Percentiles rank a stretch among this genome's conserved stretches.
phyloP scores from a whole-genome alignment of 2,797 vertebrate species.

The Platyrinchus mystaceus region DNA sequence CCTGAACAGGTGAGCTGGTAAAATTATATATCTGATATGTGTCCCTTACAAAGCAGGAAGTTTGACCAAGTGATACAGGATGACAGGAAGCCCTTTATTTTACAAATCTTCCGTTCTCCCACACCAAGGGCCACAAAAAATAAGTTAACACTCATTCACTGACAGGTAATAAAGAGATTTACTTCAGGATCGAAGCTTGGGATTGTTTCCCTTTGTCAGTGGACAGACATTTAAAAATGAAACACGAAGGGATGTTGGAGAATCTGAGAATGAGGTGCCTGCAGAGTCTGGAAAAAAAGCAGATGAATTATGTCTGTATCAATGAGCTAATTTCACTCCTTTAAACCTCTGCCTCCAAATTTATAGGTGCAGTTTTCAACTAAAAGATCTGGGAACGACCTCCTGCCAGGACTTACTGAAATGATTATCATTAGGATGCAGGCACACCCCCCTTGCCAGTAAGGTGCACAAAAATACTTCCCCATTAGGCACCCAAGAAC shows the following conservation, averaged over 20 bases:
- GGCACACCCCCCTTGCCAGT: neutral
- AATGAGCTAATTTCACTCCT: neutral
- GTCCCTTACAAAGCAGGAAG: neutral
- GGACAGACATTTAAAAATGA: neutral
- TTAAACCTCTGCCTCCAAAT: neutral
- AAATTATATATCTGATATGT: neutral
- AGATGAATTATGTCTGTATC: neutral
- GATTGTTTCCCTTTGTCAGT: neutral
- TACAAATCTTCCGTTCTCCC: neutral
- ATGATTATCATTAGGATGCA: neutral
- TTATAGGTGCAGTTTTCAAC: neutral
- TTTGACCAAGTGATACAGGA: neutral
- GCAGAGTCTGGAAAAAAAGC: neutral
- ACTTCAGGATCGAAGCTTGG: neutral
- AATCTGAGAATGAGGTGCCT: neutral
- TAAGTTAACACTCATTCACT: neutral
- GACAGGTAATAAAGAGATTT: neutral
- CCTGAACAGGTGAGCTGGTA: neutral
- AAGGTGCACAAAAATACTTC: neutral
- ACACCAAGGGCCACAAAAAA: neutral
- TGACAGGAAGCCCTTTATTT: neutral
- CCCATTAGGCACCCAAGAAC: neutral
- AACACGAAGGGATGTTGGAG: neutral
- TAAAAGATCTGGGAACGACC: neutral
- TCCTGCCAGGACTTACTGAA: neutral